A percentile compares a stretch with the other conserved stretches of the same genome.
These are phyloP conservation scores for Lacerta bilineata DNA, from an alignment of 2,797 vertebrate species.

Conservation along the genomic window DNA sequence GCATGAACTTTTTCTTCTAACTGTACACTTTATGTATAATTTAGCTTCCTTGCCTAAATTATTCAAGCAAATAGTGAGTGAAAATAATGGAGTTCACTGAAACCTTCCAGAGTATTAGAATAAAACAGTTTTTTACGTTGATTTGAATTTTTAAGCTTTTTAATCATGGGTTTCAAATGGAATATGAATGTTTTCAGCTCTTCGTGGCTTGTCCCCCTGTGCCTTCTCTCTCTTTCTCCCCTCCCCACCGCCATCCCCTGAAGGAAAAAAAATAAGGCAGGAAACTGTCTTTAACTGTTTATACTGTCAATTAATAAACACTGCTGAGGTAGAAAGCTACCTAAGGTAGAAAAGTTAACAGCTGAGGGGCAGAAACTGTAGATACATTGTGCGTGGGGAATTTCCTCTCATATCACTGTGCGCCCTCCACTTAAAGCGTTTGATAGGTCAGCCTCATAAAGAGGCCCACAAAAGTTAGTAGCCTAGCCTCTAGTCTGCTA, in stretches of 20 bases:
- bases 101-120: conserved; percentile 92
- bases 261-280: conserved; percentile 73
- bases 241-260: background rate
- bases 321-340: conserved; percentile 62
- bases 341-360: conserved; percentile 59
- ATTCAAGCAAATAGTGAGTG: conserved; percentile 98
- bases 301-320: conserved; percentile 77
- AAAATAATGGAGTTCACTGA: conserved; percentile 99
- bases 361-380: conserved; percentile 65
- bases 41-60: conserved; percentile 97
- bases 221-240: conserved; percentile 59
- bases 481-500: background rate
- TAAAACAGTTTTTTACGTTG: conserved; percentile 94
- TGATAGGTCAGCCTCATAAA: background rate
- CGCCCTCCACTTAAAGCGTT: conserved; percentile 6
- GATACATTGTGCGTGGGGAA: conserved; percentile 31
- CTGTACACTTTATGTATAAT: conserved; percentile 99
- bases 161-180: conserved; percentile 86
- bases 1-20: conserved; percentile 99
- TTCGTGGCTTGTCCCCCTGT: conserved; percentile 69
- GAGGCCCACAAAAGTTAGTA: background rate
- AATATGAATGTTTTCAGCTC: conserved; percentile 78
- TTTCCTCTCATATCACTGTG: background rate
- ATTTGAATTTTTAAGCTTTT: conserved; percentile 94
- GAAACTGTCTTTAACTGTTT: conserved; percentile 71